phyloP scores from a whole-genome alignment of 2,113 vertebrate genomes.

The Apistogramma diplotaenia region DNA sequence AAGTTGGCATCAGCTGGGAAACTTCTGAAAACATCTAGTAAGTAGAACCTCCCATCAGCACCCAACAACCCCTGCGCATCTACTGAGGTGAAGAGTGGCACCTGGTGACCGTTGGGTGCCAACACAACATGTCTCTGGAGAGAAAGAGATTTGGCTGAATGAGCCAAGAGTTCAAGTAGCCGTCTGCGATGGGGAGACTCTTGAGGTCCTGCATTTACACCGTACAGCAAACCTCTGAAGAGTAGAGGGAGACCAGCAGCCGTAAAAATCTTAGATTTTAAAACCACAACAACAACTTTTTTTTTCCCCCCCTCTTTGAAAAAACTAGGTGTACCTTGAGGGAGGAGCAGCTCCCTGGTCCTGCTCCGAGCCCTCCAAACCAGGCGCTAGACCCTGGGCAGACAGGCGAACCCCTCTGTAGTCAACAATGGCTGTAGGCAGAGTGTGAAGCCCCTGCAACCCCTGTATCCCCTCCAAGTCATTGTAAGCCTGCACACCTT shows the following conservation, averaged over 20 bases:
- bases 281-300: too few relatives aligned
- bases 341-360: constrained; percentile 52
- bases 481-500: constrained; percentile 77
- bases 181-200: constrained; percentile 72
- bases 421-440: constrained; percentile 81
- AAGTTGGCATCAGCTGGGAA: constrained; percentile 81
- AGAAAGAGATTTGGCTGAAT: constrained; percentile 71
- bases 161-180: constrained; percentile 75
- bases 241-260: background rate
- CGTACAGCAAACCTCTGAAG: constrained; percentile 76
- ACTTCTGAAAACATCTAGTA: constrained; percentile 80
- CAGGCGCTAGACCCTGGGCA: constrained; percentile 82
- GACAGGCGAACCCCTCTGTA: constrained; percentile 81
- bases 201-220: constrained; percentile 70
- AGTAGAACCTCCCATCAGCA: constrained; percentile 80
- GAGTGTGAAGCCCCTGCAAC: constrained; percentile 77
- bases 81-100: constrained; percentile 78
- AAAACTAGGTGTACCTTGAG: constrained; percentile 36
- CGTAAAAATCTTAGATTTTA: background rate
- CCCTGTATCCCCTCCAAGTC: constrained; percentile 67
- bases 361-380: constrained; percentile 73
- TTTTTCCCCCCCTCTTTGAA: too few relatives aligned
- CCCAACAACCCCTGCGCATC: constrained; percentile 82
- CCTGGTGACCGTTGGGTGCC: constrained; percentile 57
- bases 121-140: constrained; percentile 76